Percentiles rank a stretch among this genome's conserved stretches.
phyloP scores from a whole-genome alignment of 1,140 invertebrate genomes.

The Dendroctonus ponderosae region DNA sequence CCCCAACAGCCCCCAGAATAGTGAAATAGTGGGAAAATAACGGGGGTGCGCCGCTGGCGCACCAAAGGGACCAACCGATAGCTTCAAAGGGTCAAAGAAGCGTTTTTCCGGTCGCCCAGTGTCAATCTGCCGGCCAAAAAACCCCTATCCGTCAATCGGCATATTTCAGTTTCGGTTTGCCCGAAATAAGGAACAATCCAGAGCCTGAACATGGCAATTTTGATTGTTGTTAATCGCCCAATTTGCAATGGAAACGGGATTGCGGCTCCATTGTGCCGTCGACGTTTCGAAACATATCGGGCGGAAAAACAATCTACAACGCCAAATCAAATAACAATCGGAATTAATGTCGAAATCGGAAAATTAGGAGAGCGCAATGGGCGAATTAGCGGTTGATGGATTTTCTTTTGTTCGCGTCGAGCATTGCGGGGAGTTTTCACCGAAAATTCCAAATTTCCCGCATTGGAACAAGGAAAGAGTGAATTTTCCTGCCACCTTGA shows the following conservation, averaged over 20 bases:
- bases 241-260: slow-evolving; percentile 20
- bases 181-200: no score
- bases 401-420: slow-evolving; percentile 15
- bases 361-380: slow-evolving; percentile 20
- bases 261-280: slow-evolving; percentile 11
- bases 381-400: slow-evolving; percentile 9
- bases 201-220: slow-evolving; percentile 7
- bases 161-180: background rate
- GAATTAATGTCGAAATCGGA: slow-evolving; percentile 20
- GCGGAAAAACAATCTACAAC: slow-evolving; percentile 22
- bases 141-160: background rate
- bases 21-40: background rate
- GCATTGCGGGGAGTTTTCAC: background rate
- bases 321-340: slow-evolving; percentile 23
- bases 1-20: background rate
- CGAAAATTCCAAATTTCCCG: background rate
- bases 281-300: slow-evolving; percentile 23
- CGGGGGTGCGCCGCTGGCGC: background rate
- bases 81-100: slow-evolving; percentile 20
- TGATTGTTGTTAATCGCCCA: slow-evolving; percentile 21
- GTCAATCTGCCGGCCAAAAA: slow-evolving; percentile 4
- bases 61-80: slow-evolving; percentile 1
- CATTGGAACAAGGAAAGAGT: background rate
- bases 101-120: slow-evolving; percentile 16
- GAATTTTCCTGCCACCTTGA: background rate